Base-by-base conservation (phyloP, 2,888 invertebrate genomes). In the Tortricodes alternella region DNA sequence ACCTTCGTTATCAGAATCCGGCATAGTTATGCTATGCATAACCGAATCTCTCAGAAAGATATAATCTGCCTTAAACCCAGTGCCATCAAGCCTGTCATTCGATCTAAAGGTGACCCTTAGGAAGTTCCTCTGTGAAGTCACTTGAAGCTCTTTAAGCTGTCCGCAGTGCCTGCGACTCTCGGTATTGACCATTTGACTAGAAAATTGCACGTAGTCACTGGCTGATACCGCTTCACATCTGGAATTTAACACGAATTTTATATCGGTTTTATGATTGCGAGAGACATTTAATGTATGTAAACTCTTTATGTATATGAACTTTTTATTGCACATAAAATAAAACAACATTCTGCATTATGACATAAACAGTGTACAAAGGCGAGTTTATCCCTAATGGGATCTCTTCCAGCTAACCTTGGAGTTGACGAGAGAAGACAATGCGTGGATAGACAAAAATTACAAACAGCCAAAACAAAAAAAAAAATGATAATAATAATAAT, bases 191-290 rank as follows among this genome's bases (percentile, higher is more conserved):
- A 96, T 94, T 80, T 95, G 97, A 89, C 98, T 98, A 16, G 98
- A 98, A 82, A 99, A 98, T 76, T 98, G 97, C 6, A 99, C 95
- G 86, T 95, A 98, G 85, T 99, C 99, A 72, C 98, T 98, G 15
- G 97, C 96, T 3, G 98, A 96, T 49, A 94, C 92, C 43, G 95
- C 95, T 71, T 96, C 96, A 78, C 99, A 99, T 56, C 98, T 99
- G 88, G 9, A 81, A 85, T 44, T 61, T 44, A 49, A 23, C 37
- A 27, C 11, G 6, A 13, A 35, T 43, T 41, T 44, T 49, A n/a
- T 8, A 23, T 8, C 21, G n/a, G n/a, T n/a, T n/a, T n/a, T n/a
- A n/a, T n/a, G n/a, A n/a, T n/a, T n/a, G n/a, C n/a, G 11, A 5
- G 29, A 29, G 11, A n/a, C 6, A 27, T 2, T 29, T 11, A 9